These are phyloP conservation scores for Rhincodon typus DNA, from an alignment of 2,797 vertebrate species.

Conservation along the genomic window DNA sequence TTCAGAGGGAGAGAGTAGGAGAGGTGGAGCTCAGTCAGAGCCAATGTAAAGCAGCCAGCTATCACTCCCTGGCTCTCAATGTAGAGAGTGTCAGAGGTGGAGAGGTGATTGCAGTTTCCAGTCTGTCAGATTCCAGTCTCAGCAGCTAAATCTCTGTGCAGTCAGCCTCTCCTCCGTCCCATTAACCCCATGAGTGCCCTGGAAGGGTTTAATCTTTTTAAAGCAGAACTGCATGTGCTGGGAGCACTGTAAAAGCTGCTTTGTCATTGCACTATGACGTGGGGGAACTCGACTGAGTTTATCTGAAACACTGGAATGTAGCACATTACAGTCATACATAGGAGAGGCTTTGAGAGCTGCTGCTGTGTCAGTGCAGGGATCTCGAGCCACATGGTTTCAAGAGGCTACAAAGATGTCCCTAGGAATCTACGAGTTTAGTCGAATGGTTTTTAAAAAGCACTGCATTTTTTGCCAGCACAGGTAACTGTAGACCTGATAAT, in stretches of 20 bases:
- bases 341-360: neutral
- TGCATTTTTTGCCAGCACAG: neutral
- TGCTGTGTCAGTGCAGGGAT: neutral
- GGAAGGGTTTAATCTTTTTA: neutral
- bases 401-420: neutral
- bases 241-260: neutral
- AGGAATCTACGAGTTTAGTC: neutral
- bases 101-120: neutral
- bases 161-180: neutral
- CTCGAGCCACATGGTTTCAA: neutral
- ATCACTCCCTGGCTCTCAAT: neutral
- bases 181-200: neutral
- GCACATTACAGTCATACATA: neutral
- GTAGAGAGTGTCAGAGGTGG: neutral
- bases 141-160: neutral
- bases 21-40: too few species aligned
- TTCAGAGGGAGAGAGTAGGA: neutral
- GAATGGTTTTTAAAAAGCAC: neutral
- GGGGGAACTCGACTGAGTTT: neutral
- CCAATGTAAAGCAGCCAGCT: too few species aligned
- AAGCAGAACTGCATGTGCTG: neutral
- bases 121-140: neutral
- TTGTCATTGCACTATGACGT: neutral
- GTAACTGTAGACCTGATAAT: neutral
- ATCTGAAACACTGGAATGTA: neutral